Base-by-base conservation (phyloP, 2,888 invertebrate genomes). In the Drosophila paucipuncta region DNA sequence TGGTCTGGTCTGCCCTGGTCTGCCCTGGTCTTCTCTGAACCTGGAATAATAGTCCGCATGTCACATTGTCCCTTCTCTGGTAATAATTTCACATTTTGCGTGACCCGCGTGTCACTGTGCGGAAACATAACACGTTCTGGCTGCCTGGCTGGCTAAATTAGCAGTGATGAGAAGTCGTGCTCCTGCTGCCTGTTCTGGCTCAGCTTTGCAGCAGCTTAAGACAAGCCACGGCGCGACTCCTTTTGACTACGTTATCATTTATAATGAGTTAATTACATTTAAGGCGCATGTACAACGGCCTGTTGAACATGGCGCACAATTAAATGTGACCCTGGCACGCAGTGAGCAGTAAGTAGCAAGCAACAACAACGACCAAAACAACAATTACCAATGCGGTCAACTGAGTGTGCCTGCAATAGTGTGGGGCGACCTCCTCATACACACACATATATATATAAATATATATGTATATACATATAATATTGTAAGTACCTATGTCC, bases 211-310 rank as follows among this genome's bases (percentile, higher is more conserved):
- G 33, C 22, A 71, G 87, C 89, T 85, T 86, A 89, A 85, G 85
- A 86, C 77, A 54, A 25, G 52, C 16, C 39, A 31, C 65, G 64
- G 60, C 47, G 80, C 68, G 71, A 73, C 74, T 87, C 85, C 78
- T 71, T 73, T 85, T 52, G 79, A 70, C 80, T 78, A 79, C 84
- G 90, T 88, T 88, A 91, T 88, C 91, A 88, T 91, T 88, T 91
- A 91, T 88, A 88, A 88, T 88, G 91, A 88, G 88, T 91, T 88
- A 88, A 88, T 88, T 88, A 88, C 88, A 83, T 91, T 90, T 90
- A 88, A 88, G 90, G 89, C 89, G 84, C 87, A 82, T 86, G 87
- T 90, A 78, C 78, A 85, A 90, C 85, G 85, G 89, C 87, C 90
- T 90, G 87, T 90, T 87, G 87, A 90, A 86, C 87, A 87, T 75